phyloP scores from a whole-genome alignment of 2,113 vertebrate genomes.

The Vulpes lagopus region DNA sequence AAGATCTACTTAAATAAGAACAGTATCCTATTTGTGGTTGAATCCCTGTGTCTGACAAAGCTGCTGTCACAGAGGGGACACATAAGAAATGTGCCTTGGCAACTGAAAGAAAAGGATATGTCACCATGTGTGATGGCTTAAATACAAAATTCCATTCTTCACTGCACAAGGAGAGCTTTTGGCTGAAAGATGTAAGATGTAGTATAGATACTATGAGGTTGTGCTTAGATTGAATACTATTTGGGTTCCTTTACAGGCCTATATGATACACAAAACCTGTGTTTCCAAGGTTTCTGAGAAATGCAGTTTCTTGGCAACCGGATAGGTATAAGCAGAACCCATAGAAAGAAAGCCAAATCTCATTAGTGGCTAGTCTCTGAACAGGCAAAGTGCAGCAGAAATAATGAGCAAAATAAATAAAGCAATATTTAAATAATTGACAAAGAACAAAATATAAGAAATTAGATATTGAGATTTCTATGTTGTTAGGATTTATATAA shows the following conservation, averaged over 20 bases:
- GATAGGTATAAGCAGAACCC: neutral
- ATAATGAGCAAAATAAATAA: neutral
- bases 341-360: neutral
- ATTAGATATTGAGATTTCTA: neutral
- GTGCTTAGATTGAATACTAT: neutral
- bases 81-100: neutral
- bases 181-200: neutral
- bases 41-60: neutral
- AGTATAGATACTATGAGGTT: neutral
- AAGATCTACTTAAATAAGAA: neutral
- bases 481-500: neutral
- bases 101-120: neutral
- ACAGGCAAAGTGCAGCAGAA: neutral
- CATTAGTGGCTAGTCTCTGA: neutral
- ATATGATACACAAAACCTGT: neutral
- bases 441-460: neutral
- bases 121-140: neutral
- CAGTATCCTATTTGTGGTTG: neutral
- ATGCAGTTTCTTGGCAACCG: neutral
- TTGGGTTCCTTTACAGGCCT: neutral
- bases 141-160: neutral
- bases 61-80: neutral
- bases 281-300: neutral
- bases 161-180: neutral
- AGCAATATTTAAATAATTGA: neutral